Evolutionary conservation across 2,797 vertebrate species (phyloP), one percentile per base, ranked within the genome.

Genomic region (Helostoma temminkii): DNA sequence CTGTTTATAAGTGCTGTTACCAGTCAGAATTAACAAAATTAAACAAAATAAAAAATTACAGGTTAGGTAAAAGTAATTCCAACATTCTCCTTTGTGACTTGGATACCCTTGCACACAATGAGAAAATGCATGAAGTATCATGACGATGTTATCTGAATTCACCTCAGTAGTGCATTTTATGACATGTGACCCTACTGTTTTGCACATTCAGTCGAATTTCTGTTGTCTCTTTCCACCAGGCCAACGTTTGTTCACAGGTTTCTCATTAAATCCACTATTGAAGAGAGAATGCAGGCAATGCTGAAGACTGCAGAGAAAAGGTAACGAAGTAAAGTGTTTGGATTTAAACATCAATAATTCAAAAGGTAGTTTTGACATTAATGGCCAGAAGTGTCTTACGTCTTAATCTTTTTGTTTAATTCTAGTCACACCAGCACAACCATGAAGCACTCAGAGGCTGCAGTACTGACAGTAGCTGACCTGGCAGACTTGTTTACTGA

Each of bases 211-310:
- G 7, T 48, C 1, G 57, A 0, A 60, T 42, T 41, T 32, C 12
- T 0, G 3, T 57, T 53, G n/a, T 32, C n/a, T 81, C 15, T 67
- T 26, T 66, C 54, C 58, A 85, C 71, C 84, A 99, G 98, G 69
- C 92, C 96, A 14, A 99, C 98, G 0, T 96, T 98, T 85, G 98
- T 99, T 66, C 98, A 99, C 91, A 94, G 96, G 73, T 99, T 99
- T 90, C 91, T 99, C 74, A 99, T 99, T 88, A 99, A 98, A 91
- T 96, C 97, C 62, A 99, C 98, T 11, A 99, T 99, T 80, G 98
- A 99, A 86, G 98, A 99, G 83, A 92, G 96, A 85, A 99, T 99
- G 98, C 97, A 99, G 80, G 92, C 96, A 3, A 98, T 99, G 97
- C 76, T 99, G 84, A 98, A 99, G 93, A 97, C 96, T 10, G 96